phyloP scores from a whole-genome alignment of 2,797 vertebrate species.

The Eidolon dupreanum region DNA sequence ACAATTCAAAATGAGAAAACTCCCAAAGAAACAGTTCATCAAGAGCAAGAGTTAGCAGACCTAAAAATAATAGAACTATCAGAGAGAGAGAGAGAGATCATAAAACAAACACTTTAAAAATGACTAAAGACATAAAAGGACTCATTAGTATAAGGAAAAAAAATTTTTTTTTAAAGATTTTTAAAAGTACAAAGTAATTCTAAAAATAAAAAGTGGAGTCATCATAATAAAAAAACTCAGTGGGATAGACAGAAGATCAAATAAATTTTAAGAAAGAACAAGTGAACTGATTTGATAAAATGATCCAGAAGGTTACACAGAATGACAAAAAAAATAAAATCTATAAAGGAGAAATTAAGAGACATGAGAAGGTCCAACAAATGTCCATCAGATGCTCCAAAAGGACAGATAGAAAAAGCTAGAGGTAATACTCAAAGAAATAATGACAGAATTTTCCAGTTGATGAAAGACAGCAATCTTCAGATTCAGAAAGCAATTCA shows the following conservation, averaged over 20 bases:
- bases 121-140: not conserved
- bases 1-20: not conserved
- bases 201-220: not conserved
- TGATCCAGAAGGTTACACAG: not conserved
- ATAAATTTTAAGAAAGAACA: not conserved
- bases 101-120: not conserved
- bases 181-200: slow-evolving; percentile 8
- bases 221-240: not conserved
- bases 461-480: not conserved
- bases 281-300: not conserved
- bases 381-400: not conserved
- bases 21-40: not conserved
- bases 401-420: not conserved
- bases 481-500: not conserved
- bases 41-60: not conserved
- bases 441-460: not conserved
- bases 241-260: not conserved
- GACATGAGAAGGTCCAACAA: not conserved
- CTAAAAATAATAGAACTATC: not conserved
- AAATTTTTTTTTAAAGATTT: not conserved
- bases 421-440: not conserved
- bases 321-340: not conserved
- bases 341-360: not conserved
- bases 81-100: not conserved
- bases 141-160: not conserved